These are phyloP conservation scores for Tapirus indicus DNA, from an alignment of 2,797 vertebrate species.

Conservation along the genomic window DNA sequence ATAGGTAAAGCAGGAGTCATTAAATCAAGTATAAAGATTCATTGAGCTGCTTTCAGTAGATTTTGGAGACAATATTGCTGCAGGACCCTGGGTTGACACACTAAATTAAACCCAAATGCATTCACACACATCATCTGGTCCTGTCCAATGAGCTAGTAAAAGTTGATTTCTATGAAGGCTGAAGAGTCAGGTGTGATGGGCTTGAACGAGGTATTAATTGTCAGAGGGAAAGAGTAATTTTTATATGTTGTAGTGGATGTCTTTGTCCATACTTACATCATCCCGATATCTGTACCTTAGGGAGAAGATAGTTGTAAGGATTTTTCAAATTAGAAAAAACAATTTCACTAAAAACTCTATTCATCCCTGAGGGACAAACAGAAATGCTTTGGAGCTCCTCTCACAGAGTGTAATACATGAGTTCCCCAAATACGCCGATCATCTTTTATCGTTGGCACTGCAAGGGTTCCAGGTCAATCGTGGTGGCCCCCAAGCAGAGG, in stretches of 20 bases:
- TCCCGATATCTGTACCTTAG: too few relatives aligned
- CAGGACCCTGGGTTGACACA: fast-evolving
- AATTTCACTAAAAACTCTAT: background rate
- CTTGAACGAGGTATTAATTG: too few relatives aligned
- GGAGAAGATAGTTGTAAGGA: too few relatives aligned
- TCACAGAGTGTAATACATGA: background rate
- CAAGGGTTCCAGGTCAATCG: too few relatives aligned
- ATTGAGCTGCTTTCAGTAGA: background rate
- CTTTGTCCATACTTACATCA: background rate
- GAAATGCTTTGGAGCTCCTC: background rate
- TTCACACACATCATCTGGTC: fast-evolving
- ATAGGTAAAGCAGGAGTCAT: background rate
- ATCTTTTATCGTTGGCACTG: background rate
- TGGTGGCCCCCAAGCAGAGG: background rate
- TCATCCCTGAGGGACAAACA: background rate
- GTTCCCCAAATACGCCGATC: too few relatives aligned
- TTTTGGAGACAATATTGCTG: fast-evolving
- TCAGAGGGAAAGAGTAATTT: background rate
- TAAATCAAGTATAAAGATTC: background rate
- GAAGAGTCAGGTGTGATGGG: too few relatives aligned
- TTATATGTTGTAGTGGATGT: fast-evolving
- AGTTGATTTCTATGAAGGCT: background rate
- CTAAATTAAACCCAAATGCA: fast-evolving
- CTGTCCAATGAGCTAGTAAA: background rate
- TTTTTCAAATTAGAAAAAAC: background rate